Percentiles rank a stretch among this genome's conserved stretches.
Evolutionary conservation across 2,797 vertebrate species (phyloP).

Genomic region (Lepilemur septentrionalis): DNA sequence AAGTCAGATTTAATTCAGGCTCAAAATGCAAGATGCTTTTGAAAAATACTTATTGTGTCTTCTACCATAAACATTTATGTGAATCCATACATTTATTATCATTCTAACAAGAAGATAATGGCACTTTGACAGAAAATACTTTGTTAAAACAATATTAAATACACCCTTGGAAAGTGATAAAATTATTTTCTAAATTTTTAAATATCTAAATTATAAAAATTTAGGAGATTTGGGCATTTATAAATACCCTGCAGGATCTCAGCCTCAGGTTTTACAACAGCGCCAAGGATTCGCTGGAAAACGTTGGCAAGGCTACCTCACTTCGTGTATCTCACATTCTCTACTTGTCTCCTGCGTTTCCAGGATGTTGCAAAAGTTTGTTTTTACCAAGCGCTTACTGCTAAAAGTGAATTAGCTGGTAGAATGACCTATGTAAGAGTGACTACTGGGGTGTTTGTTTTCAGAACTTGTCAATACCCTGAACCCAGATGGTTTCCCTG

Average conservation of each 20-base stretch:
- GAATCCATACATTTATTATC: background rate
- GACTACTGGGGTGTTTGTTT: background rate
- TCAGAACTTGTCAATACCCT: background rate
- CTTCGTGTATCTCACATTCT: background rate
- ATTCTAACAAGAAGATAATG: background rate
- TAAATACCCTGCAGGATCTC: background rate
- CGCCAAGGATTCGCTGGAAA: background rate
- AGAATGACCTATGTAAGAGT: background rate
- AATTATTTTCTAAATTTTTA: background rate
- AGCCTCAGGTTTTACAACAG: background rate
- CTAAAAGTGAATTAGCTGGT: background rate
- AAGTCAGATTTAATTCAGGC: background rate
- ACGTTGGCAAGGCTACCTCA: background rate
- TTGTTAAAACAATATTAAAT: background rate
- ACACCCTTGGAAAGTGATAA: background rate
- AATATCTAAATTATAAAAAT: background rate
- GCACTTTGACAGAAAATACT: background rate
- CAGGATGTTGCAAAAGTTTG: background rate
- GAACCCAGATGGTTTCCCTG: background rate
- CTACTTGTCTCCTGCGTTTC: background rate
- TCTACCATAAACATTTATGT: background rate
- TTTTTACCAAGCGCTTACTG: background rate
- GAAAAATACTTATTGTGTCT: conserved; percentile 9
- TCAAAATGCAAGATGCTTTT: background rate
- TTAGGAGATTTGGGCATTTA: background rate